Percentiles rank a stretch among this genome's conserved stretches.
phyloP scores from a whole-genome alignment of 2,888 invertebrate species.

The Byasa hedistus region DNA sequence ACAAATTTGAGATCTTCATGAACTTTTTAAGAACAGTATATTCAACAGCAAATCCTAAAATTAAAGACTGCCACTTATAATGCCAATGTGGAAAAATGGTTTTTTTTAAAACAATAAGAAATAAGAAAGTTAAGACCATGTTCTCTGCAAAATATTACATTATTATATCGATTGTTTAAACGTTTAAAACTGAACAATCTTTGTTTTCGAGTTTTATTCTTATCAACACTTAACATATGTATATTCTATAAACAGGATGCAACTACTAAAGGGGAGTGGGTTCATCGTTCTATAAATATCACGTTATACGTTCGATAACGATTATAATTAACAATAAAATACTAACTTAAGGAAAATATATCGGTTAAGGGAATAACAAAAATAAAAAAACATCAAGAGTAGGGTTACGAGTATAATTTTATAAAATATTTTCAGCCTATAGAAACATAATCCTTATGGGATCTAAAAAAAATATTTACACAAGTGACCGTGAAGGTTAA shows the following conservation, averaged over 20 bases:
- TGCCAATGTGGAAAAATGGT: too few relatives aligned
- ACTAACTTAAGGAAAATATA: background rate
- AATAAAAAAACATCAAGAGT: slow-evolving; percentile 28
- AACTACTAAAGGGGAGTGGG: background rate
- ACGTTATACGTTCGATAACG: too few relatives aligned
- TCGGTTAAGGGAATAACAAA: background rate
- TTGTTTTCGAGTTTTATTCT: background rate
- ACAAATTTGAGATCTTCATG: too few relatives aligned
- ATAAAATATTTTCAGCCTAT: slow-evolving; percentile 78
- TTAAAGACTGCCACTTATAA: too few relatives aligned
- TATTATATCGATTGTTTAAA: background rate
- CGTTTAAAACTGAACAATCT: background rate
- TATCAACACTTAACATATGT: background rate
- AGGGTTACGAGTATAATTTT: slow-evolving; percentile 67
- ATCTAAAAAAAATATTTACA: slow-evolving; percentile 71
- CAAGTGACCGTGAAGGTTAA: slow-evolving; percentile 48
- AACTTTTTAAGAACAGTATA: too few relatives aligned
- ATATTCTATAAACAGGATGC: background rate
- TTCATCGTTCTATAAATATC: background rate
- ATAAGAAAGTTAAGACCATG: background rate
- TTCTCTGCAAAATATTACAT: background rate
- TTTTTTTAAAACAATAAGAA: background rate
- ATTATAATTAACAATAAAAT: too few relatives aligned
- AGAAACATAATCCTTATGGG: slow-evolving; percentile 72
- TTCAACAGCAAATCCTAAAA: too few relatives aligned